Percentiles rank a stretch among this genome's conserved stretches.
phyloP scores from a whole-genome alignment of 2,797 vertebrate genomes.

The Ateles fusciceps region DNA sequence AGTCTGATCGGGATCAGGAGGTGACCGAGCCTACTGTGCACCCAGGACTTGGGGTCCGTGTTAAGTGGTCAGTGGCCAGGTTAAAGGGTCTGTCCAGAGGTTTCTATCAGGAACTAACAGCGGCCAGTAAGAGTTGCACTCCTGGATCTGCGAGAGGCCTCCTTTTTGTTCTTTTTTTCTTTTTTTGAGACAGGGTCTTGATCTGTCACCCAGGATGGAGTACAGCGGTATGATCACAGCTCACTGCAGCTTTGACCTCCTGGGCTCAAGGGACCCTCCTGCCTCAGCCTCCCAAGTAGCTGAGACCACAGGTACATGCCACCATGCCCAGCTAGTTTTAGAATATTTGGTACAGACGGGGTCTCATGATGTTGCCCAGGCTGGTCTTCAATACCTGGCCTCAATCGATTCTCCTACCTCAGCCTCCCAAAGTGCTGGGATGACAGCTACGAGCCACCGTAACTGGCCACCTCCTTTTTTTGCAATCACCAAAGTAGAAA shows the following conservation, averaged over 20 bases:
- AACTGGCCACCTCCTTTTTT: background rate
- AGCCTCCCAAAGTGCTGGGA: background rate
- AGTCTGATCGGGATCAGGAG: background rate
- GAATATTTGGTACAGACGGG: background rate
- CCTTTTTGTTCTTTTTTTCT: background rate
- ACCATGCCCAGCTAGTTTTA: background rate
- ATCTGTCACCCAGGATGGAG: too few species aligned
- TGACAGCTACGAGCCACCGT: background rate
- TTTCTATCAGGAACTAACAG: background rate
- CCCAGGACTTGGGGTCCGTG: background rate
- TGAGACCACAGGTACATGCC: background rate
- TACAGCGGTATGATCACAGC: rapidly evolving
- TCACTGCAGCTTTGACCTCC: background rate
- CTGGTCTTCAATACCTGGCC: background rate
- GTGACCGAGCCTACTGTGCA: background rate
- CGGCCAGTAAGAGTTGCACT: rapidly evolving
- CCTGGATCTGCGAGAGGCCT: background rate
- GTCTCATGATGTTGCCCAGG: background rate
- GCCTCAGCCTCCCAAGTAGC: background rate
- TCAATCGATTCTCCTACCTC: background rate
- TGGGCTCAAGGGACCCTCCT: too few species aligned
- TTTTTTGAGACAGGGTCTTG: too few species aligned
- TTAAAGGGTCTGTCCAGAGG: rapidly evolving
- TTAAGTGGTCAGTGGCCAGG: background rate
- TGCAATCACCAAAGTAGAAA: background rate